Percentiles rank a stretch among this genome's conserved stretches.
Conservation (phyloP, 2,797 vertebrate species). For the Acanthurus lineatus region DNA sequence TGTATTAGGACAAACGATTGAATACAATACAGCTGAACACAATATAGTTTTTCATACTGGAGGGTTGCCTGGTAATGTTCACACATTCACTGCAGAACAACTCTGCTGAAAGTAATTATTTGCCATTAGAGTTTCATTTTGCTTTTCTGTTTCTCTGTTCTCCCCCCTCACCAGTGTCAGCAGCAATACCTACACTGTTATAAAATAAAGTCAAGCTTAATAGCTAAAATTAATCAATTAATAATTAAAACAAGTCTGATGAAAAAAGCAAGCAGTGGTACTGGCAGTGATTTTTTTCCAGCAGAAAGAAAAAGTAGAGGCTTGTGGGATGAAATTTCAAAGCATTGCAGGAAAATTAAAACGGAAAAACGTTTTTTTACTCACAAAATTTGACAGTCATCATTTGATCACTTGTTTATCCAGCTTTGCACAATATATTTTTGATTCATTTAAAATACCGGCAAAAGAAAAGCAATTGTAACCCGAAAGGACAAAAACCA, state of each 20-base stretch:
- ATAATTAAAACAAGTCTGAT: neutral
- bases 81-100: neutral
- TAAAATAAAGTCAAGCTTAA: neutral
- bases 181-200: neutral
- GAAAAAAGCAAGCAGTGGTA: no score
- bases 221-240: neutral
- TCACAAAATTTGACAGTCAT: neutral
- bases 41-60: no score
- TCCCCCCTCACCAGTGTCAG: neutral
- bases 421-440: neutral
- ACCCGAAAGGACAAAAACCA: no score
- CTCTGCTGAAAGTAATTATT: neutral
- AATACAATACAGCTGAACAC: no score
- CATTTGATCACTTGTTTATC: neutral
- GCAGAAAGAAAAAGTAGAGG: no score
- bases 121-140: neutral
- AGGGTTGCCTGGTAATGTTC: no score
- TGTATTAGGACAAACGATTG: no score
- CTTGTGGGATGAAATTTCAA: no score
- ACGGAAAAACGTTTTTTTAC: neutral
- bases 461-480: no score
- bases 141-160: neutral
- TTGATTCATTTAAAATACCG: no score
- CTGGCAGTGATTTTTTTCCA: no score
- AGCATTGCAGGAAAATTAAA: no score